Conservation (phyloP, 1,140 invertebrate genomes). For the Atta colombica region DNA sequence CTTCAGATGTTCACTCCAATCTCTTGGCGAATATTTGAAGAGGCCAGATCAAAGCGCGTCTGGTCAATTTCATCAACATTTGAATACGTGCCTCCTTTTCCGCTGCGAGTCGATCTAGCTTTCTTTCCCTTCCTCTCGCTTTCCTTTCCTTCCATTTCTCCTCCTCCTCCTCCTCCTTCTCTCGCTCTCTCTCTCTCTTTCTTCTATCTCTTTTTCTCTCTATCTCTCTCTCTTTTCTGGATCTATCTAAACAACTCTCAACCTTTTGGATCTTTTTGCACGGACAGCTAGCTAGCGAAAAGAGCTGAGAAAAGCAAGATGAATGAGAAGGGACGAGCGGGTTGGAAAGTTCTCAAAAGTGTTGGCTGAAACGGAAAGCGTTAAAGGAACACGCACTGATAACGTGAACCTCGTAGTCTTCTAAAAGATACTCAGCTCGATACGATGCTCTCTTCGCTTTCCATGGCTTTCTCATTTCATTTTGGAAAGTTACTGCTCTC, state of each 20-base stretch:
- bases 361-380: constrained; percentile 75
- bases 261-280: constrained; percentile 75
- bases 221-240: constrained; percentile 44
- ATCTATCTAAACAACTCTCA: constrained; percentile 69
- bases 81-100: constrained; percentile 81
- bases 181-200: not conserved
- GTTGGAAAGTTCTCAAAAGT: constrained; percentile 79
- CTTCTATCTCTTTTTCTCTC: not conserved
- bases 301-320: constrained; percentile 67
- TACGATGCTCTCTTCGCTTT: constrained; percentile 59
- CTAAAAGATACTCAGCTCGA: constrained; percentile 67
- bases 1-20: constrained; percentile 87
- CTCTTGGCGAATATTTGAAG: constrained; percentile 86
- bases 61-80: constrained; percentile 88
- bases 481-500: not conserved
- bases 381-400: constrained; percentile 72
- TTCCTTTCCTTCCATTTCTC: not conserved
- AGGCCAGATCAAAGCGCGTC: constrained; percentile 86
- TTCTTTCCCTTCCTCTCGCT: constrained; percentile 26
- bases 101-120: constrained; percentile 34
- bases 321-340: constrained; percentile 34
- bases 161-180: not conserved
- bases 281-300: constrained; percentile 67
- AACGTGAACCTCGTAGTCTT: constrained; percentile 67
- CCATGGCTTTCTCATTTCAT: constrained; percentile 47